These are phyloP conservation scores for Chromoteleia sp. DNA, from an alignment of 2,888 invertebrate genomes.

Conservation along the genomic window DNA sequence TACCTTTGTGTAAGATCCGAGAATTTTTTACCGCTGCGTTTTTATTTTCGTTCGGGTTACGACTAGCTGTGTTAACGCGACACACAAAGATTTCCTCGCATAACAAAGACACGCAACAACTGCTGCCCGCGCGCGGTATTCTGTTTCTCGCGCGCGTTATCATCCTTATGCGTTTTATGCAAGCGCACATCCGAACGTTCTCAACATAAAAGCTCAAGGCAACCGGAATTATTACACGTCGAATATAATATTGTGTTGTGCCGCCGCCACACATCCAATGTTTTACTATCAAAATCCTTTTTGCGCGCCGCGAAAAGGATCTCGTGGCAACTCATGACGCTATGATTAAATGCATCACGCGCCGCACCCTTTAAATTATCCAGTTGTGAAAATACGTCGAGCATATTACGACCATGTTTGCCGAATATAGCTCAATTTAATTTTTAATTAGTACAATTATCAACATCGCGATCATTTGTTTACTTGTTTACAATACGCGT, in stretches of 20 bases:
- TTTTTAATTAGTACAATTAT: not conserved
- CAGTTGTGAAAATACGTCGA: too few species aligned
- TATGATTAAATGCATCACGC: too few species aligned
- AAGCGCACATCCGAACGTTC: constrained; percentile 44
- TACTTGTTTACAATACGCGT: too few species aligned
- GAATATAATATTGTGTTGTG: constrained; percentile 42
- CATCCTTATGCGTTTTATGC: constrained; percentile 57
- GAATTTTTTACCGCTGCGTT: constrained; percentile 41
- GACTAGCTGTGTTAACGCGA: constrained; percentile 46
- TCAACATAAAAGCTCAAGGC: constrained; percentile 50
- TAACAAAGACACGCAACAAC: constrained; percentile 63
- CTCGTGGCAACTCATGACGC: not conserved
- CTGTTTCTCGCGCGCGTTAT: constrained; percentile 34
- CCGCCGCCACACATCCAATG: constrained; percentile 32
- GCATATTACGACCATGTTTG: too few species aligned
- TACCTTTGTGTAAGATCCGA: constrained; percentile 54
- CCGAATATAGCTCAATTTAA: too few species aligned
- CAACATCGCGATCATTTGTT: too few species aligned
- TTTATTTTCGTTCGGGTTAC: constrained; percentile 63
- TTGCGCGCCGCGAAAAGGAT: not conserved
- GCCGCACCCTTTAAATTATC: constrained; percentile 2
- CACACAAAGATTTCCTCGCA: constrained; percentile 46
- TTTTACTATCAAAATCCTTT: constrained; percentile 31
- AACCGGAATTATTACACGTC: constrained; percentile 60
- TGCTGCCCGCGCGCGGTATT: constrained; percentile 47